phyloP scores from a whole-genome alignment of 2,888 invertebrate genomes.

The Chalcis sispes region DNA sequence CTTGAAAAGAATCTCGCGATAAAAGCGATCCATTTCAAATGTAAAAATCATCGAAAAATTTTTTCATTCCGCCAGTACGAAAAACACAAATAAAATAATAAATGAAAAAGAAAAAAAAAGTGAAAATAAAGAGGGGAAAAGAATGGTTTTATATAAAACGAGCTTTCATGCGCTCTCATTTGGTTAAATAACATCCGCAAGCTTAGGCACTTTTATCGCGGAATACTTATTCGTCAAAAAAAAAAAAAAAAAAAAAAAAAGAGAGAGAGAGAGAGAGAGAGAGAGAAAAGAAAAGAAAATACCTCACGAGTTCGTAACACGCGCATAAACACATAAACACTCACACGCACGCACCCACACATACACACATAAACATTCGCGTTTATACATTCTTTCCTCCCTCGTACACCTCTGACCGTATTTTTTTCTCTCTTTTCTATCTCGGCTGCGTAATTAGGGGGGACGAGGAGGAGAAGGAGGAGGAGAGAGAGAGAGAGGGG shows the following conservation, averaged over 20 bases:
- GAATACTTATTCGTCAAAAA: conserved; percentile 20
- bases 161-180: conserved; percentile 21
- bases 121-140: too few relatives aligned
- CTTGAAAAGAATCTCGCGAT: too few relatives aligned
- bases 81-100: too few relatives aligned
- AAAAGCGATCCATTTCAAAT: too few relatives aligned
- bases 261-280: too few relatives aligned
- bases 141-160: too few relatives aligned
- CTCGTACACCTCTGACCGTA: conserved; percentile 32
- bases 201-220: conserved; percentile 32
- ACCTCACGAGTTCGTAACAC: too few relatives aligned
- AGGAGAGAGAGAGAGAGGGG: too few relatives aligned
- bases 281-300: too few relatives aligned
- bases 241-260: too few relatives aligned
- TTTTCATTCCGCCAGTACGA: too few relatives aligned
- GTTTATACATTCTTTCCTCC: conserved; percentile 25
- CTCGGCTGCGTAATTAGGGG: conserved; percentile 43
- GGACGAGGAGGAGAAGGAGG: not conserved
- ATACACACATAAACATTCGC: conserved; percentile 4
- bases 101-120: not conserved
- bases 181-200: conserved; percentile 29
- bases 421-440: conserved; percentile 2
- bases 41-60: too few relatives aligned
- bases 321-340: not conserved
- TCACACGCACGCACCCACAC: conserved; percentile 2